Evolutionary conservation across 2,113 vertebrate genomes (phyloP), one percentile per base, ranked within the genome.

Genomic region (Rattus rattus): DNA sequence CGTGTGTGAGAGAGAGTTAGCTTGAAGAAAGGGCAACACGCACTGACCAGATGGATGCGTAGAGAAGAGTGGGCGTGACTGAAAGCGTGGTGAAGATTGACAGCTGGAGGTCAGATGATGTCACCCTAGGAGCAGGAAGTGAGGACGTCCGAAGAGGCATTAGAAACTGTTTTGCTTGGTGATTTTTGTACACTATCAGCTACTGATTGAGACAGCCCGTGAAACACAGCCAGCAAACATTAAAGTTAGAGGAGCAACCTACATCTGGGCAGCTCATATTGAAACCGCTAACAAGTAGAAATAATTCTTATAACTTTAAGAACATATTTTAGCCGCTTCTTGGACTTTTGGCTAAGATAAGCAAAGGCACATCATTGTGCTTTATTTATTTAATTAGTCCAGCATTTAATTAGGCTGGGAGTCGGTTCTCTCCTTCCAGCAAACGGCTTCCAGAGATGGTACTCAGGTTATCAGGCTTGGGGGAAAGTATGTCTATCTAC

Each of bases 1-100:
- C 43, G 26, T 47, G 39, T 43, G 43, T 43, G 43, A 43, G 43
- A 43, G 43, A 76, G 7, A 69, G 30, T 69, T 20, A 70, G 39
- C 39, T 47, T 65, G 47, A 49, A 77, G 52, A 24, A 36, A 47
- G 52, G 22, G 52, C 36, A 3, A 36, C 16, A 84, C 17, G 36
- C 39, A 24, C 17, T 2, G 65, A 7, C 5, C 20, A 49, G 24
- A 52, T 10, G n/a, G 30, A 69, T 72, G 39, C 49, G 39, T 2
- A 2, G 61, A 56, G 33, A 36, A 69, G 77, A 67, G 61, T 20
- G 17, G 0, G 17, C 63, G 3, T 49, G 70, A 33, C 14, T 2
- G 47, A 54, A 33, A n/a, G 9, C 13, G 19, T 1, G 4, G 5
- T 4, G 8, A 49, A 52, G 3, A 8, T 0, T 1, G 39, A 16